phyloP scores from a whole-genome alignment of 92 coral and sea anemone genomes.

The Actinernus sp. region DNA sequence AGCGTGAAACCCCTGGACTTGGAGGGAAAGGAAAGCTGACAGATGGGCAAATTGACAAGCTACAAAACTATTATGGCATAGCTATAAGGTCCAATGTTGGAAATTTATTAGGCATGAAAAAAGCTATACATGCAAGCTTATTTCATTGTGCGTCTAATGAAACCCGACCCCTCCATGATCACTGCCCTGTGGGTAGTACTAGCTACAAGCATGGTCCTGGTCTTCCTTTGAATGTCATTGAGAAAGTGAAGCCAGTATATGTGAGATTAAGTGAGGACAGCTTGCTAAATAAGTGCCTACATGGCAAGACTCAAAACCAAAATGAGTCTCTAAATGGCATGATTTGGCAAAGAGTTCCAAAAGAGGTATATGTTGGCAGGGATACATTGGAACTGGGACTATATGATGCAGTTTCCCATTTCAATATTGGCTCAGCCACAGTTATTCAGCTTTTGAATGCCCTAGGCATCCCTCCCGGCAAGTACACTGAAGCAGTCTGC shows the following conservation, averaged over 20 bases:
- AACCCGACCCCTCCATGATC: slow-evolving; percentile 36
- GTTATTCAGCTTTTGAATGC: slow-evolving; percentile 46
- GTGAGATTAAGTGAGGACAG: slow-evolving; percentile 50
- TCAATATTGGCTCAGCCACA: slow-evolving; percentile 48
- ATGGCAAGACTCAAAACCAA: slow-evolving; percentile 66
- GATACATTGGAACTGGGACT: slow-evolving; percentile 60
- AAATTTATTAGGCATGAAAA: slow-evolving; percentile 51
- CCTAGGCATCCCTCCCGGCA: slow-evolving; percentile 55
- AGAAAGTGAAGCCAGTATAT: slow-evolving; percentile 40
- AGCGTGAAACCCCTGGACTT: slow-evolving; percentile 34
- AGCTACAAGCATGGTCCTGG: slow-evolving; percentile 73
- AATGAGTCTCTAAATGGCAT: slow-evolving; percentile 52
- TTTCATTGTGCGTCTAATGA: slow-evolving; percentile 67
- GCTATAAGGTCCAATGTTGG: slow-evolving; percentile 66
- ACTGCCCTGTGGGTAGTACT: slow-evolving; percentile 48
- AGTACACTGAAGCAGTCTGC: slow-evolving; percentile 59
- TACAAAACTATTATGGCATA: slow-evolving; percentile 64
- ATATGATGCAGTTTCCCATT: slow-evolving; percentile 60
- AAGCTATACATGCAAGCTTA: slow-evolving; percentile 44
- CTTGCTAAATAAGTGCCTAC: slow-evolving; percentile 51
- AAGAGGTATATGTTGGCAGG: slow-evolving; percentile 46
- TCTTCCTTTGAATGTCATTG: slow-evolving; percentile 29
- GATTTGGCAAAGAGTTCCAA: slow-evolving; percentile 56
- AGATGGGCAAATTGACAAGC: slow-evolving; percentile 51
- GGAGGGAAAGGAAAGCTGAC: slow-evolving; percentile 71